Evolutionary conservation across 2,113 vertebrate species (phyloP), one percentile per base, ranked within the genome.

Genomic region (Cottus gobio): DNA sequence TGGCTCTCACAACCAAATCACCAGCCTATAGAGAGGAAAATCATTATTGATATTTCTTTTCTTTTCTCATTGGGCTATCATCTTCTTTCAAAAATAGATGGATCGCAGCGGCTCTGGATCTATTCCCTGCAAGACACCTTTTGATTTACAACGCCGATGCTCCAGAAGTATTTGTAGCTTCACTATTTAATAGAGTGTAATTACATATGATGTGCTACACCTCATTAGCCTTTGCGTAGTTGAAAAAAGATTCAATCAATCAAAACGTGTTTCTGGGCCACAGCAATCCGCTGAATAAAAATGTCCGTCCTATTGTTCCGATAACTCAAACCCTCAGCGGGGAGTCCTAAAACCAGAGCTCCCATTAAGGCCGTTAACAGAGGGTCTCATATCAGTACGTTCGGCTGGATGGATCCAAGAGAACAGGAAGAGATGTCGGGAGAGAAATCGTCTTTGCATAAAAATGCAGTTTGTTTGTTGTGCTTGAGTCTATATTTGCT

Each of bases 401-500:
- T 44, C 52, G 24, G 4, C 22, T 39, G 18, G 26, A 67, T 37
- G 13, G 31, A 75, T 10, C 37, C 11, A 70, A 75, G 12, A 36
- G 16, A 63, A 50, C 18, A 20, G 8, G 11, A 52, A 9, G 20
- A 20, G 22, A 20, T 50, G 46, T 6, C 18, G 20, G 1, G 22
- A n/a, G n/a, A n/a, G 20, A 20, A 48, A 20, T 48, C 30, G 6
- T 30, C 48, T 60, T 60, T 37, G 68, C 39, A 65, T 24, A 48
- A 82, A 69, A 34, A 26, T 13, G 3, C 12, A 0, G 7, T 42
- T 16, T 30, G 46, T 76, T 82, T 84, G 54, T 77, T 79, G 22
- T 28, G 28, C 28, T 24, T 30, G 34, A 57, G 0, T 79, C 66
- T 64, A 34, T 24, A 12, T 88, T 67, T 79, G 71, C 83, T 86